Evolutionary conservation across 2,797 vertebrate genomes (phyloP).

Genomic region (Mionectes olivaceus): DNA sequence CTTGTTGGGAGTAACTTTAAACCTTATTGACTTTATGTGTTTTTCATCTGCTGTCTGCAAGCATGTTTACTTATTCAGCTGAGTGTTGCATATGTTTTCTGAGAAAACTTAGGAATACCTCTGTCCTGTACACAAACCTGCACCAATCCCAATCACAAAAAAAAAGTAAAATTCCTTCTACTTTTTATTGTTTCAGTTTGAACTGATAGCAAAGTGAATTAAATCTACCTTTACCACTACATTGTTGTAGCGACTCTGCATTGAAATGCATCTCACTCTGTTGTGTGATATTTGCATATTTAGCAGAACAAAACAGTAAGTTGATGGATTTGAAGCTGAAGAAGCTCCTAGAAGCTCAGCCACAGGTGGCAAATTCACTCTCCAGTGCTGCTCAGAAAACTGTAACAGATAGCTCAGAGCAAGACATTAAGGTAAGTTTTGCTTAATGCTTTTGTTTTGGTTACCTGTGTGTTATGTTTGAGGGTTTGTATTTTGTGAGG

Average conservation of each 20-base stretch:
- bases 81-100: not conserved
- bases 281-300: constrained; percentile 76
- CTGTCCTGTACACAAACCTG: not conserved
- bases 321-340: constrained; percentile 92
- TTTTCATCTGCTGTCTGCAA: not conserved
- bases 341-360: constrained; percentile 87
- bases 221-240: constrained; percentile 58
- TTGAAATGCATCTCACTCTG: constrained; percentile 68
- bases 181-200: constrained; percentile 16
- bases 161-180: not conserved
- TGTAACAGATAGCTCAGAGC: constrained; percentile 81
- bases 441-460: constrained; percentile 53
- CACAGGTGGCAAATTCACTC: constrained; percentile 86
- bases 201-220: constrained; percentile 32
- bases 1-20: not conserved
- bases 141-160: not conserved
- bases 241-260: constrained; percentile 42
- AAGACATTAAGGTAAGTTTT: constrained; percentile 82
- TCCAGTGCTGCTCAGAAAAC: constrained; percentile 84
- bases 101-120: not conserved
- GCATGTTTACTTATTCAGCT: not conserved
- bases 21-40: not conserved
- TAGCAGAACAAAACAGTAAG: constrained; percentile 90
- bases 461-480: not conserved
- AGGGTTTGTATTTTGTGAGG: constrained; percentile 32